Evolutionary conservation across 1,140 invertebrate genomes (phyloP).

Genomic region (Drosophila mayri): DNA sequence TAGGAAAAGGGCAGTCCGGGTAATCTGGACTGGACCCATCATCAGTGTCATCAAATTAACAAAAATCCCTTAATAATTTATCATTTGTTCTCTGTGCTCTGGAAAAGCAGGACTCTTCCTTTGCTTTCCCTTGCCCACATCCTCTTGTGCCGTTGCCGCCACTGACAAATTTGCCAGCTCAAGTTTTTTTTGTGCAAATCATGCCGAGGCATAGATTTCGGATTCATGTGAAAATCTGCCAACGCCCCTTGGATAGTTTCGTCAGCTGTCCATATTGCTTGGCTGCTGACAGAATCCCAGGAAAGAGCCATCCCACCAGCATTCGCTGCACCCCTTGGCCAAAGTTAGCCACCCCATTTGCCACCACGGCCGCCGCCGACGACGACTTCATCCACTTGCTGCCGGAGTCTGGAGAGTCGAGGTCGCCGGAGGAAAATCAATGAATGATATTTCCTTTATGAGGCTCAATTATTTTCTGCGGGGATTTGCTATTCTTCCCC

Average conservation of each 20-base stretch:
- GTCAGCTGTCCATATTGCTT: conserved; percentile 72
- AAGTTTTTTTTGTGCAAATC: conserved; percentile 79
- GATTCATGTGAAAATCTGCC: conserved; percentile 75
- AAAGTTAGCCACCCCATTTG: conserved; percentile 15
- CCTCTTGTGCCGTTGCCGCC: conserved; percentile 21
- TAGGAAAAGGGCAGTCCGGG: conserved; percentile 24
- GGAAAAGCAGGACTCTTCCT: conserved; percentile 32
- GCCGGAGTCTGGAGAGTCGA: conserved; percentile 21
- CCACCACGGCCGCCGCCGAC: not conserved
- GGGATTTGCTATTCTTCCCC: conserved; percentile 77
- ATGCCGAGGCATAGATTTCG: conserved; percentile 79
- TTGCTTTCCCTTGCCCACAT: not conserved
- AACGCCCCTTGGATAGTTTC: conserved; percentile 71
- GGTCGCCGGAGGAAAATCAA: conserved; percentile 69
- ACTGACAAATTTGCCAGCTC: conserved; percentile 75
- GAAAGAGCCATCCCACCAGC: conserved; percentile 3
- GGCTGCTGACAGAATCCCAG: conserved; percentile 24
- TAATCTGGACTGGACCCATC: conserved; percentile 68
- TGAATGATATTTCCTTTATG: conserved; percentile 82
- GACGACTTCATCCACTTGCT: conserved; percentile 69
- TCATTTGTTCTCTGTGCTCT: conserved; percentile 60
- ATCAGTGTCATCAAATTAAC: conserved; percentile 83
- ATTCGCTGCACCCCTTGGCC: conserved; percentile 12
- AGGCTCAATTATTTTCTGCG: conserved; percentile 84
- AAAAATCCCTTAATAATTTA: conserved; percentile 78